Base-by-base conservation (phyloP, 2,797 vertebrate genomes). In the Propithecus deckenii region DNA sequence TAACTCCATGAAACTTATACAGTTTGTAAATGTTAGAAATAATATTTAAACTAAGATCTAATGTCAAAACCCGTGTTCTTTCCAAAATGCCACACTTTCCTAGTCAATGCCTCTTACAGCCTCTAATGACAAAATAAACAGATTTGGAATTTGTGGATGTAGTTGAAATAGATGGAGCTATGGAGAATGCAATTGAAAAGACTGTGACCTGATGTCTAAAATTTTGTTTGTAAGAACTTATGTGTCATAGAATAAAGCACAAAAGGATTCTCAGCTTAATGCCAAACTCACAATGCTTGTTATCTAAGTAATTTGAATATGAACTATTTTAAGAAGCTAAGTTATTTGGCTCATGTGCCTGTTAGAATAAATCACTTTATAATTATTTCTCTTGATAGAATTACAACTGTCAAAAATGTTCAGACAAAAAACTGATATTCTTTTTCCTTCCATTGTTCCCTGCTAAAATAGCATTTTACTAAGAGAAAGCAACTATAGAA, bases 311-410 rank as follows among this genome's bases (percentile, higher is more conserved):
- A 92, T 90, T 85, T 81, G 59, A 86, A 20, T 85, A 52, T 35
- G 55, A 76, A 69, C 81, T 94, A 88, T 95, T 97, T 96, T 88
- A 94, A 90, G 90, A 91, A 88, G 46, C 43, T 65, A 84, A 76
- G 72, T 90, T 90, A 83, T 92, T 93, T 69, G 52, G 38, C 50
- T 2, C 23, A 83, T 81, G 46, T 79, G 55, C 55, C 65, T 92
- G 28, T 89, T 67, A 81, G 87, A 59, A 59, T 88, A 94, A 95
- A 38, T 81, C 83, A 76, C 72, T 84, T 79, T 84, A 52, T 92
- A 96, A 79, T 91, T 41, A 61, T 80, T 97, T 94, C 48, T 86
- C 95, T 75, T 86, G 69, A 69, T 79, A 83, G 81, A 78, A 91
- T 96, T 92, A 65, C 38, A 86, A 92, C 28, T 76, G 59, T 92